Base-by-base conservation (phyloP, 2,113 vertebrate species). In the Plestiodon gilberti region DNA sequence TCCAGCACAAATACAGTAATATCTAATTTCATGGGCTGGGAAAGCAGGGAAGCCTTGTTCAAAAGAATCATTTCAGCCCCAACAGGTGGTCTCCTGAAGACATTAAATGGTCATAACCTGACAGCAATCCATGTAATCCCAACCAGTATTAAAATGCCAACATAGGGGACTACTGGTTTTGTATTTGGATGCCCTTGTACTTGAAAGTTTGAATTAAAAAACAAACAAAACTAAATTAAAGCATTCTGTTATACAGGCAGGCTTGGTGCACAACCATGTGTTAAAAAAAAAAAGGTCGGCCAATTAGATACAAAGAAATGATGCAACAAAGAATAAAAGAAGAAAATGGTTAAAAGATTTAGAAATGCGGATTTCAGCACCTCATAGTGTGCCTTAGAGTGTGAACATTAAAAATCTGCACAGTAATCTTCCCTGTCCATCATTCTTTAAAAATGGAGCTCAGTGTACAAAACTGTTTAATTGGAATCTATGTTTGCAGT, bases 1-100 rank as follows among this genome's bases (percentile, higher is more conserved):
- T 91, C 73, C 0, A 7, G 57, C 0, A 4, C 55, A 88, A 90
- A 91, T 23, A n/a, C n/a, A n/a, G n/a, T n/a, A 76, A 84, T 87
- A 84, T 13, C 62, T 57, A 8, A 90, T 89, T 91, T 89, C 65
- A 55, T 0, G 86, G 67, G 40, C 76, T 85, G 1, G 0, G 17
- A 84, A 88, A 84, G 84, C 1, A 70, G 70, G 84, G 79, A 87
- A 74, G 55, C 78, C 48, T 38, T 67, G 35, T 33, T 77, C 0
- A 1, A 35, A 65, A 62, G 52, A 86, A 83, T 1, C 14, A 28
- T 73, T 1, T 64, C 40, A 48, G n/a, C 17, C 55, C 28, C 48
- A 48, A 61, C 30, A 30, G 64, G 0, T 62, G 43, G 82, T 6
- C 59, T 7, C 43, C 71, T 0, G 0, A 61, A 6, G 28, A 17